These are phyloP conservation scores for Steatocranus sp. DNA, from an alignment of 2,797 vertebrate species.

Conservation along the genomic window DNA sequence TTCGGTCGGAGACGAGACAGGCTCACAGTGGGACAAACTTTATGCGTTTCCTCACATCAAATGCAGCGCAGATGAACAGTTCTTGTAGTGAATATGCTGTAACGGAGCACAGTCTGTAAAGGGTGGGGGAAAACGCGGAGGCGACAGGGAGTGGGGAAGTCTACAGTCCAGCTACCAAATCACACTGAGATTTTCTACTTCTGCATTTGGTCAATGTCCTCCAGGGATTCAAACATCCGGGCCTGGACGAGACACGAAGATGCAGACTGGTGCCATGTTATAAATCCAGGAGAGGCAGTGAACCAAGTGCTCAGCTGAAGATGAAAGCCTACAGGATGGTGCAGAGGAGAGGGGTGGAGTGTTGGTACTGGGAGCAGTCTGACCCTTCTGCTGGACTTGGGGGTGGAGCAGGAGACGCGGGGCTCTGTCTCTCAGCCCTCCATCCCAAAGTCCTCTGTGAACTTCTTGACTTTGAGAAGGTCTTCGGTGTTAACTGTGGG, in stretches of 20 bases:
- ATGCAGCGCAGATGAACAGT: constrained; percentile 4
- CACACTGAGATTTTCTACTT: constrained; percentile 7
- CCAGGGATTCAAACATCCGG: constrained; percentile 1
- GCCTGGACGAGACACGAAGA: neutral
- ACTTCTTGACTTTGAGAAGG: constrained; percentile 94
- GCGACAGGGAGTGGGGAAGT: neutral
- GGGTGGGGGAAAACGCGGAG: neutral
- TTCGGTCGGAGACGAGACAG: constrained; percentile 15
- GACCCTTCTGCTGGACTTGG: neutral
- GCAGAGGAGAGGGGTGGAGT: neutral
- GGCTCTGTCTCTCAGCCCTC: constrained; percentile 79
- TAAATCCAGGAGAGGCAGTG: constrained; percentile 31
- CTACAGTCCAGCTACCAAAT: constrained; percentile 35
- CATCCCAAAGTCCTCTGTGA: constrained; percentile 97
- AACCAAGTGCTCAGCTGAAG: constrained; percentile 18
- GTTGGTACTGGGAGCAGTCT: constrained; percentile 4
- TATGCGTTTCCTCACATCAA: neutral
- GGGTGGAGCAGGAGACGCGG: neutral
- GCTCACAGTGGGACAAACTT: neutral
- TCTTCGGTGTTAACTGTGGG: constrained; percentile 94
- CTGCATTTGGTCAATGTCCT: constrained; percentile 26
- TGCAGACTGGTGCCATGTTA: neutral
- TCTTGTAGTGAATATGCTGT: constrained; percentile 12
- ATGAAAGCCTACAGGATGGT: constrained; percentile 12
- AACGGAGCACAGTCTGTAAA: neutral